Base-by-base conservation (phyloP, 2,797 vertebrate species). In the Harpagifer antarcticus region DNA sequence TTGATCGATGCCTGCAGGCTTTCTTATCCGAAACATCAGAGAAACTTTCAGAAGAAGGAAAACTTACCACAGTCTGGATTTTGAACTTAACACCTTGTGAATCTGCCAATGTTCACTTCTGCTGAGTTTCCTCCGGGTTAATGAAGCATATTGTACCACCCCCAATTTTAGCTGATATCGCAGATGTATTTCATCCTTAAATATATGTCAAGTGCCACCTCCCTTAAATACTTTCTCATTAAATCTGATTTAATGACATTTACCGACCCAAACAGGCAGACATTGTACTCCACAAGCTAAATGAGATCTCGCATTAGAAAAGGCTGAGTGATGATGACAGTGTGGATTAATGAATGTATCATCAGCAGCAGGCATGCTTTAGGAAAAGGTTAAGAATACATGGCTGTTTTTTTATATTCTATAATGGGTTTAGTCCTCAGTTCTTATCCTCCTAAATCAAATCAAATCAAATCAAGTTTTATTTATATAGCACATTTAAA, bases 351-450 rank as follows among this genome's bases (percentile, higher is more conserved):
- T 65, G 61, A 47, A 85, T 71, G 37, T 56, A 45, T 43, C 42
- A 66, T 57, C 78, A 72, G 16, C 63, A 60, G 43, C 70, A 49
- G 3, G 55, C 42, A 59, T 61, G 61, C 79, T 80, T 72, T 27
- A 48, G 68, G 67, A 74, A 27, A 60, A 76, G 79, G 72, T 64
- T 78, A 74, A 69, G 52, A 78, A 70, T 48, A 14, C 3, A 64
- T 69, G 56, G 57, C 61, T 70, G 52, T 74, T 80, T 74, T 79
- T 37, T 27, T 27, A 37, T 33, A 37, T 9, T 7, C 33, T 6
- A 60, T 80, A 43, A 3, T 0, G 53, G 43, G 60, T 65, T 64
- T 70, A 52, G 33, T 12, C 17, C 55, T 66, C 33, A 12, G 40
- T 61, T 49, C 37, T 67, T 57, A 71, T 50, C 40, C 16, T 64